A percentile compares a stretch with the other conserved stretches of the same genome.
Evolutionary conservation across 2,797 vertebrate genomes (phyloP).

Genomic region (Platalea minor): DNA sequence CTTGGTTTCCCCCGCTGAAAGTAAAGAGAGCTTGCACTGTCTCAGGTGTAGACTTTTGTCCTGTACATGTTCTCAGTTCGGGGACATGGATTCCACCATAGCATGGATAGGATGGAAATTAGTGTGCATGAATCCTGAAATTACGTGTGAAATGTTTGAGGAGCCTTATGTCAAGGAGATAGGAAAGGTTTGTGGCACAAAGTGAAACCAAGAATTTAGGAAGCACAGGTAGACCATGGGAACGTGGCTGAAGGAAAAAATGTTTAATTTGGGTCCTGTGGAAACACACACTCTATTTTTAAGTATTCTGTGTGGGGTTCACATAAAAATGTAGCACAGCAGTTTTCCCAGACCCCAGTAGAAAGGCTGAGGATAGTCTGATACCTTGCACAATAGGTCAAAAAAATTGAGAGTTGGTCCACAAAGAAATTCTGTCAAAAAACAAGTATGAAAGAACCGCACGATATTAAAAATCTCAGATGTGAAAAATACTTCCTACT

Average conservation of each 20-base stretch:
- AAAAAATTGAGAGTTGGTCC: background rate
- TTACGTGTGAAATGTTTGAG: background rate
- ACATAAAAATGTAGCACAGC: background rate
- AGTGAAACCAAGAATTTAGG: background rate
- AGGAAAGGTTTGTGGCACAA: background rate
- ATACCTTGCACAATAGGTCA: background rate
- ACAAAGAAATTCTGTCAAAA: background rate
- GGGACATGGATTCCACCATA: background rate
- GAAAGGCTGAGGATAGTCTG: background rate
- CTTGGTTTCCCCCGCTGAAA: background rate
- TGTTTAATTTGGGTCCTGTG: background rate
- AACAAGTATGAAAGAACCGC: background rate
- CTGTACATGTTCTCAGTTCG: accelerated
- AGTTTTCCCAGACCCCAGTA: background rate
- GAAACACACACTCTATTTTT: background rate
- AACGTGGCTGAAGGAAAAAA: background rate
- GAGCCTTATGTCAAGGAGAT: background rate
- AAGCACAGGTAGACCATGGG: background rate
- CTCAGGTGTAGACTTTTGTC: background rate
- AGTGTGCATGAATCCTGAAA: background rate
- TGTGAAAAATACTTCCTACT: background rate
- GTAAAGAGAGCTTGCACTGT: background rate
- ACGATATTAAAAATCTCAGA: background rate
- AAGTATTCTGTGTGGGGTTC: background rate
- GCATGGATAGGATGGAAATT: background rate